Evolutionary conservation across 2,113 vertebrate genomes (phyloP).

Genomic region (Perca schrenkii): DNA sequence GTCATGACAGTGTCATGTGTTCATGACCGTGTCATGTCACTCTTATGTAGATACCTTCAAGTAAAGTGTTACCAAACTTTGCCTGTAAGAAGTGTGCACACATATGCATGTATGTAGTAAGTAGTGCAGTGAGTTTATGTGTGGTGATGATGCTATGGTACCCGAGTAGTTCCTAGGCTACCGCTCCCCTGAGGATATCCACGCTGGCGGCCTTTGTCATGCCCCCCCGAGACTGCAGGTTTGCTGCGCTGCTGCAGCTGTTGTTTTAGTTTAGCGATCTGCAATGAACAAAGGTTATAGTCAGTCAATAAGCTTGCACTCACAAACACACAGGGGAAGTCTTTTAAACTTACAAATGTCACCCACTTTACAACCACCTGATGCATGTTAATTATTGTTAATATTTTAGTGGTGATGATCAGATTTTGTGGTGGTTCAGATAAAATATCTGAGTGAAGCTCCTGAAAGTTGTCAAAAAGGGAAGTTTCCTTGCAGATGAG

Average conservation of each 20-base stretch:
- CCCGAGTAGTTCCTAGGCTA: constrained; percentile 75
- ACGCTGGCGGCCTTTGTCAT: constrained; percentile 84
- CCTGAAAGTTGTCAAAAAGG: constrained; percentile 7
- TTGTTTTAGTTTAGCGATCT: constrained; percentile 91
- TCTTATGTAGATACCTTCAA: no score
- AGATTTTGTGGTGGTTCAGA: not conserved
- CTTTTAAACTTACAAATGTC: not conserved
- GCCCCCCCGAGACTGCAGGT: constrained; percentile 83
- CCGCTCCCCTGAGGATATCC: constrained; percentile 79
- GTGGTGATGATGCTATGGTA: constrained; percentile 40
- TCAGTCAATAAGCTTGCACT: constrained; percentile 30
- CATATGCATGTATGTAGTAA: not conserved
- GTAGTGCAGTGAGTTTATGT: constrained; percentile 26
- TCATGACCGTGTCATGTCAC: no score
- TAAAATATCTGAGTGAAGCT: not conserved
- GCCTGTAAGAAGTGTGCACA: not conserved
- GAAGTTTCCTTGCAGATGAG: constrained; percentile 46
- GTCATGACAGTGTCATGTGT: no score
- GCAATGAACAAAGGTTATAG: constrained; percentile 45
- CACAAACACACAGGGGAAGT: not conserved
- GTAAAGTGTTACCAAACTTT: not conserved
- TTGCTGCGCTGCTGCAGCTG: constrained; percentile 87
- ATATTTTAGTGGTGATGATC: not conserved
- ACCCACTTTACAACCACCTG: not conserved
- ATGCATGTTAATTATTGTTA: not conserved